phyloP scores from a whole-genome alignment of 1,140 invertebrate genomes.

The Brachionus calyciflorus region DNA sequence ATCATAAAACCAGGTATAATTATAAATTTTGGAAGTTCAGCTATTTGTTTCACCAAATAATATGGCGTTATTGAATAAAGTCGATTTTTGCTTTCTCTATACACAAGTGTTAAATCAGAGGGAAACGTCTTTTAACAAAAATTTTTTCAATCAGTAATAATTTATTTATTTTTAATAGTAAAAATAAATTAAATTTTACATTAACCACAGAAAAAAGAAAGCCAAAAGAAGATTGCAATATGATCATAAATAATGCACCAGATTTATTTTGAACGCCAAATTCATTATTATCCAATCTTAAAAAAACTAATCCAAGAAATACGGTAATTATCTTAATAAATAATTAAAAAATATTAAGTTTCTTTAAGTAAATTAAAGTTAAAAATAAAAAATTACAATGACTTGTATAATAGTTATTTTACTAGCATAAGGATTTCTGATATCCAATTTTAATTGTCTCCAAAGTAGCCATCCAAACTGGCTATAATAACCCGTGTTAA shows the following conservation, averaged over 20 bases:
- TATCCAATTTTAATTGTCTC: not conserved
- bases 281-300: conserved; percentile 66
- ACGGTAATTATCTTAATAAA: not conserved
- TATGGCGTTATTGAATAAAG: conserved; percentile 30
- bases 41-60: conserved; percentile 13
- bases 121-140: not conserved
- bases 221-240: conserved; percentile 73
- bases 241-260: conserved; percentile 85
- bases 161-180: conserved; percentile 9
- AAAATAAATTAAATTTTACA: conserved; percentile 62
- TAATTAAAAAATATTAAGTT: not conserved
- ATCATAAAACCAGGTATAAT: conserved; percentile 79
- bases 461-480: conserved; percentile 37
- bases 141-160: too few relatives aligned
- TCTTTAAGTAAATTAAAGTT: not conserved
- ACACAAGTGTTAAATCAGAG: not conserved
- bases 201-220: conserved; percentile 56
- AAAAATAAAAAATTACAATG: not conserved
- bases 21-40: conserved; percentile 67
- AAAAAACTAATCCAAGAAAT: conserved; percentile 21
- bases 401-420: not conserved
- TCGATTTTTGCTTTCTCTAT: conserved; percentile 40
- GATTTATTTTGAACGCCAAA: conserved; percentile 91
- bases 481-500: not conserved
- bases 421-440: not conserved